Conservation (phyloP, 2,888 invertebrate species). For the Thera britannica region DNA sequence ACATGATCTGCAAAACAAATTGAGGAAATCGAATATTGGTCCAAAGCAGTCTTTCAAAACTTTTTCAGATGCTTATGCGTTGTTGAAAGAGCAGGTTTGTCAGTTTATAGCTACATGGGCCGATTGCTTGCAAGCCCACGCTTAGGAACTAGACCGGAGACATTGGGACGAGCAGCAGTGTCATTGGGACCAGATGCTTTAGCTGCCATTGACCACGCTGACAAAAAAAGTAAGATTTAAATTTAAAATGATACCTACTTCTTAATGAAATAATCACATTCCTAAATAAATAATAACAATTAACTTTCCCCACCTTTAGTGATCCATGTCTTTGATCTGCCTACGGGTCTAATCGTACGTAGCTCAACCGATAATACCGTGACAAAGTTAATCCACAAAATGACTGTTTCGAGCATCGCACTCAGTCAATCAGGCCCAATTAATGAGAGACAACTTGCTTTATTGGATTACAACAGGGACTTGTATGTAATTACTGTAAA, state of each 20-base stretch:
- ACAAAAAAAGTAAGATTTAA: constrained; percentile 88
- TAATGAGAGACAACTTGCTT: constrained; percentile 92
- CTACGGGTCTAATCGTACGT: constrained; percentile 86
- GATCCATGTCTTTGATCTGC: constrained; percentile 94
- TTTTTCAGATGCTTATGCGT: constrained; percentile 92
- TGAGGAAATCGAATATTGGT: too few relatives aligned
- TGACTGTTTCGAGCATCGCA: constrained; percentile 92
- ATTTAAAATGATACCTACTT: neutral
- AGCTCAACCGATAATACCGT: constrained; percentile 89
- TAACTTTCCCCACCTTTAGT: constrained; percentile 72
- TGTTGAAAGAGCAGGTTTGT: constrained; percentile 92
- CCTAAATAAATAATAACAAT: neutral
- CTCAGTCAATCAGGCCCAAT: constrained; percentile 93
- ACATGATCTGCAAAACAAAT: too few relatives aligned
- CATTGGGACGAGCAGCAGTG: constrained; percentile 89
- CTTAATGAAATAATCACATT: neutral
- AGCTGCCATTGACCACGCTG: constrained; percentile 93
- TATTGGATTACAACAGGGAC: constrained; percentile 95
- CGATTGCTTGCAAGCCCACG: constrained; percentile 93
- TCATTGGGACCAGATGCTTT: constrained; percentile 95
- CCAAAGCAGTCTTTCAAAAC: too few relatives aligned
- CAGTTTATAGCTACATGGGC: constrained; percentile 97
- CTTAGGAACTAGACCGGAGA: constrained; percentile 94
- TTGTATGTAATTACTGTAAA: constrained; percentile 92
- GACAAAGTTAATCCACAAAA: constrained; percentile 90